Evolutionary conservation across 2,797 vertebrate genomes (phyloP).

Genomic region (Muraenolepis orangiensis): DNA sequence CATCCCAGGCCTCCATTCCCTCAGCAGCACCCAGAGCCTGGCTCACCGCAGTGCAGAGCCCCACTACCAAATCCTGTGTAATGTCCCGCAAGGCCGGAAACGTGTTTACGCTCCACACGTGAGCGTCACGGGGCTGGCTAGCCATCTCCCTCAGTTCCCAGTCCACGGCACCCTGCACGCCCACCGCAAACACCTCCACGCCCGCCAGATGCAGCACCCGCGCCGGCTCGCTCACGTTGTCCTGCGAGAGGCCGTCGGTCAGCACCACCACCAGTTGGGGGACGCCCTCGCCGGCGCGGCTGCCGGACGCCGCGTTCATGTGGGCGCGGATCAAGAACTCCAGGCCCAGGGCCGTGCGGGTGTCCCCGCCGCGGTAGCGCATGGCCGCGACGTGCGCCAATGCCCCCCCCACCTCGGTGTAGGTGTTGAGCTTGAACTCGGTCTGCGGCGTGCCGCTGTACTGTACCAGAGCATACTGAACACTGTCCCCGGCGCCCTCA

Average conservation of each 20-base stretch:
- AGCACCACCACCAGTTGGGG: slow-evolving; percentile 84
- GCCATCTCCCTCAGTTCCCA: slow-evolving; percentile 81
- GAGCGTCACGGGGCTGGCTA: slow-evolving; percentile 69
- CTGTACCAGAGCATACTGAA: slow-evolving; percentile 81
- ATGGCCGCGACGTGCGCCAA: slow-evolving; percentile 80
- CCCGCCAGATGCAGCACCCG: slow-evolving; percentile 71
- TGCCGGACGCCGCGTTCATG: slow-evolving; percentile 79
- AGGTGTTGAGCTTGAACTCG: slow-evolving; percentile 84
- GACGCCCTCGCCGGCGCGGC: slow-evolving; percentile 76
- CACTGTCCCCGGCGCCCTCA: slow-evolving; percentile 72
- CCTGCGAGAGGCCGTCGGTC: slow-evolving; percentile 79
- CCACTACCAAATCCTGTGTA: slow-evolving; percentile 81
- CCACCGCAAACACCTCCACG: slow-evolving; percentile 81
- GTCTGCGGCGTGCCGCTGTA: slow-evolving; percentile 77
- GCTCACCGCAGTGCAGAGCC: slow-evolving; percentile 73
- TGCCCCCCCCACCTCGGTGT: slow-evolving; percentile 70
- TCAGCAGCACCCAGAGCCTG: slow-evolving; percentile 39
- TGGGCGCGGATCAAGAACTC: slow-evolving; percentile 79
- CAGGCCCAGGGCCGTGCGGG: slow-evolving; percentile 80
- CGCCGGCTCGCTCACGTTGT: slow-evolving; percentile 76
- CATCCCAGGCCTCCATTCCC: slow-evolving; percentile 68
- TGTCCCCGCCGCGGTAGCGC: slow-evolving; percentile 76
- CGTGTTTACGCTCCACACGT: slow-evolving; percentile 85
- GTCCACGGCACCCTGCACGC: slow-evolving; percentile 82
- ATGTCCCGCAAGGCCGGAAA: slow-evolving; percentile 77